These are phyloP conservation scores for Premnoplex brunnescens DNA, from an alignment of 2,797 vertebrate species.

Conservation along the genomic window DNA sequence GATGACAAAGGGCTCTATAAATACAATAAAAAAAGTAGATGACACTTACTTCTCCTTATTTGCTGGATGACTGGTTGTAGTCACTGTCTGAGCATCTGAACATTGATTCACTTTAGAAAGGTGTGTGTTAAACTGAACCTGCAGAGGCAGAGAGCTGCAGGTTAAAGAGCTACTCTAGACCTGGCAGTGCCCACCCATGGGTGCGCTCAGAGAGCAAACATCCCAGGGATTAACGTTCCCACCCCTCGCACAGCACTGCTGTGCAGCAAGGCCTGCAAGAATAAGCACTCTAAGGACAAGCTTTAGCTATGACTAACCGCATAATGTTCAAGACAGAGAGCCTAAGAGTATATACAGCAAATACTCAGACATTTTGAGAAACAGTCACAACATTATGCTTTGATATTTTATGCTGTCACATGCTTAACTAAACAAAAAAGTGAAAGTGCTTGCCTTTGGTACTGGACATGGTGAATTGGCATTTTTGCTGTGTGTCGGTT, in stretches of 20 bases:
- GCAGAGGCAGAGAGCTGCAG: neutral
- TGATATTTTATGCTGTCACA: neutral
- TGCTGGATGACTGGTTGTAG: constrained; percentile 31
- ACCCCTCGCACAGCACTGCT: neutral
- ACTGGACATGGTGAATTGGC: constrained; percentile 53
- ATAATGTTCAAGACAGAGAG: neutral
- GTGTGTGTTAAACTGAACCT: constrained; percentile 85
- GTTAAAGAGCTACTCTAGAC: neutral
- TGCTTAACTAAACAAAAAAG: neutral
- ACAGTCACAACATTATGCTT: neutral
- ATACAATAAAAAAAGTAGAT: neutral
- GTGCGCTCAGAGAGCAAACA: neutral
- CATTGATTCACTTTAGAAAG: constrained; percentile 64
- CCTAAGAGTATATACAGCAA: neutral
- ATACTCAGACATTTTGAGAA: neutral
- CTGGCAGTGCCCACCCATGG: accelerated
- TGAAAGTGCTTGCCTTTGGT: constrained; percentile 72
- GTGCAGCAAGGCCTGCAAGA: neutral
- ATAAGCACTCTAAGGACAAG: neutral
- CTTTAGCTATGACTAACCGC: neutral
- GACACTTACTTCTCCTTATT: constrained; percentile 84
- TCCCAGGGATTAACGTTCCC: neutral
- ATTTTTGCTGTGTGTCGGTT: constrained; percentile 47
- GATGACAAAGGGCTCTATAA: neutral
- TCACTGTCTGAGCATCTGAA: constrained; percentile 26